Evolutionary conservation across 2,113 vertebrate genomes (phyloP).

Genomic region (Illadopsis cleaveri): DNA sequence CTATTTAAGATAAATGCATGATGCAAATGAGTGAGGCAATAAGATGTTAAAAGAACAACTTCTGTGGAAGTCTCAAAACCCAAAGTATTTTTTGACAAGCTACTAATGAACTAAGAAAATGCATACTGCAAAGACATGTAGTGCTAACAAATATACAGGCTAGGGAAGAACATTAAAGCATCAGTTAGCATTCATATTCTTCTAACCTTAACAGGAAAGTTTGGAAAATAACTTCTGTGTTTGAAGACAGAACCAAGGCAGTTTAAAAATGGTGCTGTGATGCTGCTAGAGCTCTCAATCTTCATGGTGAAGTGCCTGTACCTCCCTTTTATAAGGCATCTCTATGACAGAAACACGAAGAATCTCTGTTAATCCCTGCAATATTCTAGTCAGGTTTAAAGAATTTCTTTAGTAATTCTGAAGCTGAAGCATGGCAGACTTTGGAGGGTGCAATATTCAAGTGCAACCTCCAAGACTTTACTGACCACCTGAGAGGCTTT

Average conservation of each 20-base stretch:
- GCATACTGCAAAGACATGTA: not conserved
- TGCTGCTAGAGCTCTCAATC: not conserved
- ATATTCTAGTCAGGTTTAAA: not conserved
- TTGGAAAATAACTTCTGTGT: not conserved
- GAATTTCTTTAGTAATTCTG: not conserved
- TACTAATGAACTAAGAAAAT: not conserved
- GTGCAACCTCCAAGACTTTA: not conserved
- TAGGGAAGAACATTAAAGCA: not conserved
- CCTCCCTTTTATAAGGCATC: not conserved
- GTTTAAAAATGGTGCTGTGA: not conserved
- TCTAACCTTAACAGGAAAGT: not conserved
- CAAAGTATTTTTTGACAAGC: not conserved
- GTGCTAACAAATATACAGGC: not conserved
- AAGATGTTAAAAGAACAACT: not conserved
- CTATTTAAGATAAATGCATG: not conserved
- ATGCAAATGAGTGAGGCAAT: not conserved
- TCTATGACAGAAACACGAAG: not conserved
- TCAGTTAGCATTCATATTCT: not conserved
- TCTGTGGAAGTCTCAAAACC: not conserved
- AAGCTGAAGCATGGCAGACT: not conserved
- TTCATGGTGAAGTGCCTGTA: not conserved
- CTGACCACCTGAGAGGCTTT: not conserved
- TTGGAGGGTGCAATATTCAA: not conserved
- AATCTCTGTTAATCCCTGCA: not conserved
- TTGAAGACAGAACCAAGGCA: not conserved